A percentile compares a stretch with the other conserved stretches of the same genome.
Conservation (phyloP, 2,113 vertebrate species). For the Microcebus griseorufus region DNA sequence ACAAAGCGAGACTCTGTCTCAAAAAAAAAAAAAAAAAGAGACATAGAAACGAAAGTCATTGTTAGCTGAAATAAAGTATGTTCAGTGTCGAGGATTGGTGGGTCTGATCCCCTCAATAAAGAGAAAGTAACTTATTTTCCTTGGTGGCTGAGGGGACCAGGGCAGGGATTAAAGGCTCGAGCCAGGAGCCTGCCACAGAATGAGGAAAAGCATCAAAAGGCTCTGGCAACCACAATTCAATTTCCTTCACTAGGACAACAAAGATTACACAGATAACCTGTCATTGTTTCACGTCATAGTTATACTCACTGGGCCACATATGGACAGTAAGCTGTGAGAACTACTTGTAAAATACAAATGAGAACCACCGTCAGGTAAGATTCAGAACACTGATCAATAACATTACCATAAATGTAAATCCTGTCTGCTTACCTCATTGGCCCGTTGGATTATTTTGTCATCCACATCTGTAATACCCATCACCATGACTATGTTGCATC, state of each 20-base stretch:
- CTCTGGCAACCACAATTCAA: neutral
- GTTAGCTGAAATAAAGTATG: neutral
- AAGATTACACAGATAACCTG: neutral
- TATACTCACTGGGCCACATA: accelerated
- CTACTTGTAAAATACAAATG: neutral
- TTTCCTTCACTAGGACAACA: neutral
- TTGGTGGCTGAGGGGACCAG: neutral
- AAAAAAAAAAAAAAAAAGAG: too few relatives aligned
- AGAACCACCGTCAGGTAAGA: accelerated
- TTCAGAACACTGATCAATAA: accelerated
- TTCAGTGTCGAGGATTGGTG: too few relatives aligned
- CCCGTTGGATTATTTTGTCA: constrained; percentile 95
- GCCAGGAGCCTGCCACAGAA: neutral
- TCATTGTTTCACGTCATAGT: neutral
- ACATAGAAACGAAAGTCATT: neutral
- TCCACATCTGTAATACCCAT: constrained; percentile 98
- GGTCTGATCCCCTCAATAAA: neutral
- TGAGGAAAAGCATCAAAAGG: neutral
- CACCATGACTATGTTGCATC: constrained; percentile 91
- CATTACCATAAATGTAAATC: accelerated
- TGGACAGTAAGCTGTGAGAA: neutral
- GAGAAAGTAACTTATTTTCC: too few relatives aligned
- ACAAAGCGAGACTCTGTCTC: too few relatives aligned
- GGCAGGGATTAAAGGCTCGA: neutral
- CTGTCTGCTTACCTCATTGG: constrained; percentile 87